phyloP scores from a whole-genome alignment of 2,797 vertebrate species.

The Chiloscyllium punctatum region DNA sequence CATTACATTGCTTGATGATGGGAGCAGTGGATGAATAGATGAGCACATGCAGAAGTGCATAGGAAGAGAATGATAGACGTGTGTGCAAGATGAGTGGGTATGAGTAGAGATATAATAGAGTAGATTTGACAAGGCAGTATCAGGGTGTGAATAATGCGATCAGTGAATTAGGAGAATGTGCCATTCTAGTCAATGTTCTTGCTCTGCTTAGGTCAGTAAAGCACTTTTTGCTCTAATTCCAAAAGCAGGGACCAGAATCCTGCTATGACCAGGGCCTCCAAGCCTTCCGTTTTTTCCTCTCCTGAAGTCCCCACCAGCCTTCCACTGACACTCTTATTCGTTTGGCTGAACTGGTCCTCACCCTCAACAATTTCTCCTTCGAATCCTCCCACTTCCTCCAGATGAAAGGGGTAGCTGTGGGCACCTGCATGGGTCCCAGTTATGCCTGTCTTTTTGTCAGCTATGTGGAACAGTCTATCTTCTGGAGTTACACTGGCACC shows the following conservation, averaged over 20 bases:
- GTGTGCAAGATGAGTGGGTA: background rate
- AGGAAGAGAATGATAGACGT: background rate
- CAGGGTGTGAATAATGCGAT: background rate
- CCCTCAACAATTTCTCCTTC: too few species aligned
- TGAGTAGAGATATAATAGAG: background rate
- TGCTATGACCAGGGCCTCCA: background rate
- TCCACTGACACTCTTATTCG: too few species aligned
- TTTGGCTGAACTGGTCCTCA: too few species aligned
- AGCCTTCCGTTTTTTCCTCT: too few species aligned
- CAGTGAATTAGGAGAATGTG: background rate
- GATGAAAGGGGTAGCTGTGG: too few species aligned
- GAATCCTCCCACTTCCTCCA: too few species aligned
- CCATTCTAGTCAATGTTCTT: background rate
- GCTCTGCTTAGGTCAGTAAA: background rate
- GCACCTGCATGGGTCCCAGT: too few species aligned
- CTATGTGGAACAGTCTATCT: too few species aligned
- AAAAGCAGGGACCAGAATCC: background rate
- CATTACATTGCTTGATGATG: background rate
- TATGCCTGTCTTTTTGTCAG: too few species aligned
- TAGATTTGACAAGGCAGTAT: background rate
- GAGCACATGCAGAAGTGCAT: background rate
- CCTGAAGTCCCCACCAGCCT: too few species aligned
- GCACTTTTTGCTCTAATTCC: background rate
- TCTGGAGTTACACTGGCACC: too few species aligned
- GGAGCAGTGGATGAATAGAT: too few species aligned